A percentile compares a stretch with the other conserved stretches of the same genome.
phyloP scores from a whole-genome alignment of 2,888 invertebrate species.

The Nephrocerus scutellatus region DNA sequence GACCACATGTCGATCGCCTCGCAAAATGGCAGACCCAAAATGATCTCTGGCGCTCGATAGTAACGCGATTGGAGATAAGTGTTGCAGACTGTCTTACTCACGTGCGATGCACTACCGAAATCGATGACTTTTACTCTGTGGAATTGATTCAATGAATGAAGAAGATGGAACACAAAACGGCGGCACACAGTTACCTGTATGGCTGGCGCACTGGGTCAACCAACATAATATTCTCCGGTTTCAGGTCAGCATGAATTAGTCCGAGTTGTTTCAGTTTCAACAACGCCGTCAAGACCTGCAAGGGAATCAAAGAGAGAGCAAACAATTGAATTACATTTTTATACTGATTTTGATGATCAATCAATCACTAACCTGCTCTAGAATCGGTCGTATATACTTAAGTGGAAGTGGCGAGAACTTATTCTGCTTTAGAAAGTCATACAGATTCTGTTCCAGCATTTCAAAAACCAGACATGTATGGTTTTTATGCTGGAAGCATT shows the following conservation, averaged over 20 bases:
- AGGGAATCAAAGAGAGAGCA: not conserved
- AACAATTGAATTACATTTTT: not conserved
- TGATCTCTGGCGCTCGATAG: conserved; percentile 96
- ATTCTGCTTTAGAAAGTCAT: conserved; percentile 99
- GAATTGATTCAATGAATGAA: conserved; percentile 6
- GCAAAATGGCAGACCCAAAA: conserved; percentile 95
- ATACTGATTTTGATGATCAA: conserved; percentile 2
- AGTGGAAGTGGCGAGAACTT: conserved; percentile 98
- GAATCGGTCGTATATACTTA: conserved; percentile 96
- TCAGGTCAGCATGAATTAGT: conserved; percentile 97
- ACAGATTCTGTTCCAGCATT: conserved; percentile 99
- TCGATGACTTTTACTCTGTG: conserved; percentile 95
- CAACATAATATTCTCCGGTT: conserved; percentile 99
- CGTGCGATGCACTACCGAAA: conserved; percentile 98
- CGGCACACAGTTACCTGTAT: conserved; percentile 51
- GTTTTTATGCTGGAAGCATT: conserved; percentile 99
- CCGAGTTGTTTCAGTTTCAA: conserved; percentile 80
- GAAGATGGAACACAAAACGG: not conserved
- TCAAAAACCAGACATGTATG: conserved; percentile 99
- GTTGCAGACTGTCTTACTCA: conserved; percentile 98
- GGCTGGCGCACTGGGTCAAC: conserved; percentile 97
- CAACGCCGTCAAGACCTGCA: conserved; percentile 58
- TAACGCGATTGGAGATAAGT: conserved; percentile 99
- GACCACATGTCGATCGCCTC: conserved; percentile 99
- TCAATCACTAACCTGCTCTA: conserved; percentile 76